Evolutionary conservation across 2,888 invertebrate genomes (phyloP).

Genomic region (Amphipyra berbera): DNA sequence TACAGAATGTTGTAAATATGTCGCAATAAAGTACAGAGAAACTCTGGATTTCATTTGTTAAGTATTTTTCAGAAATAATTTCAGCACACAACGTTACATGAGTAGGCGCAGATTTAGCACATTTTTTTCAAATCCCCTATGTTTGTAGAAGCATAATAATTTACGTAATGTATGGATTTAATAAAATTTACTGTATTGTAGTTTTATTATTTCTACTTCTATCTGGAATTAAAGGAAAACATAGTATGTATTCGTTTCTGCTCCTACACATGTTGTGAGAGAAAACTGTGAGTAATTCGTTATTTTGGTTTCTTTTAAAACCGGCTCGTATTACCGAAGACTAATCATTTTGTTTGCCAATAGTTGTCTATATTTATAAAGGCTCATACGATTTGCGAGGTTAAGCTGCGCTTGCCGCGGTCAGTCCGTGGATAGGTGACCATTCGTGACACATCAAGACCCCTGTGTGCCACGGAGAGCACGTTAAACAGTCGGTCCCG

Average conservation of each 20-base stretch:
- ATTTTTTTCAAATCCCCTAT: conserved; percentile 8
- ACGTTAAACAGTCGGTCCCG: too few species aligned
- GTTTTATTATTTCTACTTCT: conserved; percentile 16
- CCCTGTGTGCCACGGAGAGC: too few species aligned
- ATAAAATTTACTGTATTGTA: conserved; percentile 25
- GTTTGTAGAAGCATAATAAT: conserved; percentile 26
- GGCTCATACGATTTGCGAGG: too few species aligned
- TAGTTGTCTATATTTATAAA: too few species aligned
- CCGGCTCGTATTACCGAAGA: not conserved
- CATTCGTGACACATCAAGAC: too few species aligned
- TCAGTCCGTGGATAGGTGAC: too few species aligned
- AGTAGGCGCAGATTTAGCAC: conserved; percentile 7
- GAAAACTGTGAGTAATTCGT: not conserved
- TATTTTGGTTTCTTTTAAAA: conserved; percentile 9
- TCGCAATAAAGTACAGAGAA: not conserved
- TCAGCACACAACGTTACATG: conserved; percentile 18
- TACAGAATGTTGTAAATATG: conserved; percentile 1
- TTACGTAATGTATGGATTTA: conserved; percentile 10
- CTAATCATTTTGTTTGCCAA: too few species aligned
- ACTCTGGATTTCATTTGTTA: not conserved
- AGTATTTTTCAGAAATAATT: conserved; percentile 15
- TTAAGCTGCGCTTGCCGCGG: too few species aligned
- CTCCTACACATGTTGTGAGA: conserved; percentile 4
- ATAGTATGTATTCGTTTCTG: conserved; percentile 1
- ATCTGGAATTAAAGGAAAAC: conserved; percentile 29